phyloP scores from a whole-genome alignment of 2,113 vertebrate species.

The Nerophis lumbriciformis region DNA sequence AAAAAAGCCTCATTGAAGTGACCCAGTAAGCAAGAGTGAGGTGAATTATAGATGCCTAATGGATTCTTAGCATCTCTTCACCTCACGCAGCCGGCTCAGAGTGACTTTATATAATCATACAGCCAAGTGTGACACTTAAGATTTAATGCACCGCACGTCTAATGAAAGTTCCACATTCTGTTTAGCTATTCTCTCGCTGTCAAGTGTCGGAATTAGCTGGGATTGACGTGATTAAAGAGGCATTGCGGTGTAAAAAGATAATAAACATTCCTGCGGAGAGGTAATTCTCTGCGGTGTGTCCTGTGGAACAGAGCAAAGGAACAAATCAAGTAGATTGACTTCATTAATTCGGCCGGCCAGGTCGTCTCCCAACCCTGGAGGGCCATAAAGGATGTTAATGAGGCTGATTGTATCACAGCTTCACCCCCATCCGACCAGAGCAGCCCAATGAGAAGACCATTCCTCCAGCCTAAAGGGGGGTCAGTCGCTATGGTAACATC shows the following conservation, averaged over 20 bases:
- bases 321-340: slow-evolving; percentile 53
- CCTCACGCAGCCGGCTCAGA: slow-evolving; percentile 26
- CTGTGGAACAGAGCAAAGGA: slow-evolving; percentile 31
- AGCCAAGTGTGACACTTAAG: slow-evolving; percentile 9
- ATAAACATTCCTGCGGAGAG: slow-evolving; percentile 27
- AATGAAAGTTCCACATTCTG: slow-evolving; percentile 18
- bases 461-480: slow-evolving; percentile 45
- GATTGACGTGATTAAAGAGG: slow-evolving; percentile 34
- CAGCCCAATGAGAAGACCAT: slow-evolving; percentile 38
- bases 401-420: slow-evolving; percentile 51
- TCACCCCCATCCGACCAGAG: slow-evolving; percentile 36
- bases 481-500: slow-evolving; percentile 64
- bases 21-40: slow-evolving; percentile 61
- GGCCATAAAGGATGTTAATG: slow-evolving; percentile 60
- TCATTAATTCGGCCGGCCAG: slow-evolving; percentile 44
- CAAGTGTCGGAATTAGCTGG: slow-evolving; percentile 17
- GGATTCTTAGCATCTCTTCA: slow-evolving; percentile 54
- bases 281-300: slow-evolving; percentile 29
- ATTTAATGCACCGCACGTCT: slow-evolving; percentile 10
- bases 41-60: slow-evolving; percentile 73
- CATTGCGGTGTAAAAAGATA: slow-evolving; percentile 32
- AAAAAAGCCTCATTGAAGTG: slow-evolving; percentile 41
- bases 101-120: slow-evolving; percentile 41
- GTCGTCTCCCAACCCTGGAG: slow-evolving; percentile 54
- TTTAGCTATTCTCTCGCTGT: slow-evolving; percentile 4